These are phyloP conservation scores for Ichneumoninae sp. DNA, from an alignment of 2,888 invertebrate genomes.

Conservation along the genomic window DNA sequence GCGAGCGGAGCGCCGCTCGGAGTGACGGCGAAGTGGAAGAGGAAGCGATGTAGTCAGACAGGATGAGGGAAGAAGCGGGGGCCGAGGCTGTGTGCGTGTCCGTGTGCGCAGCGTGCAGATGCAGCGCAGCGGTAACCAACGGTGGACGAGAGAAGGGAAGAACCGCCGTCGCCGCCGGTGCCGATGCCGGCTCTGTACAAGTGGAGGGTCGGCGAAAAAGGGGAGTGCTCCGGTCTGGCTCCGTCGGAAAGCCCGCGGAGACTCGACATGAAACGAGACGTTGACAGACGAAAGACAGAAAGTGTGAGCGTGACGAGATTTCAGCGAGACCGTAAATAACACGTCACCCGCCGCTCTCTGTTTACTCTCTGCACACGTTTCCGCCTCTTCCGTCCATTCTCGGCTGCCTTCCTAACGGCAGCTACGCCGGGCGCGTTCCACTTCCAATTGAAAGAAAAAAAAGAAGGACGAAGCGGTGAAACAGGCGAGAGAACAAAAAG, in stretches of 20 bases:
- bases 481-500: conserved; percentile 22
- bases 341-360: conserved; percentile 48
- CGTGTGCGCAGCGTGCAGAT: neutral
- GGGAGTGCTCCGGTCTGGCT: conserved; percentile 17
- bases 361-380: conserved; percentile 26
- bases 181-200: conserved; percentile 11
- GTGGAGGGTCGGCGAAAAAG: conserved; percentile 37
- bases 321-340: conserved; percentile 59
- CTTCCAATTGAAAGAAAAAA: conserved; percentile 23
- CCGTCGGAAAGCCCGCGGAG: conserved; percentile 5
- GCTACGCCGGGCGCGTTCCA: conserved; percentile 10
- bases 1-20: neutral
- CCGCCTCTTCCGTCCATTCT: conserved; percentile 22
- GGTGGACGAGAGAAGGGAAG: conserved; percentile 1
- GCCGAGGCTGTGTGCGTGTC: neutral
- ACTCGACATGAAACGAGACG: neutral
- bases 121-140: neutral
- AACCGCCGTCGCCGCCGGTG: neutral
- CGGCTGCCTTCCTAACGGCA: conserved; percentile 23
- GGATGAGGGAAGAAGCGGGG: conserved; percentile 40
- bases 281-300: conserved; percentile 3
- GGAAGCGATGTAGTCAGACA: conserved; percentile 46
- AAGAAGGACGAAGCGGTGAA: neutral
- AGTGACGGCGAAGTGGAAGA: conserved; percentile 46
- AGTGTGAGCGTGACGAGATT: conserved; percentile 44